Percentiles rank a stretch among this genome's conserved stretches.
phyloP scores from a whole-genome alignment of 2,888 invertebrate species.

The Eubasilissa splendida region DNA sequence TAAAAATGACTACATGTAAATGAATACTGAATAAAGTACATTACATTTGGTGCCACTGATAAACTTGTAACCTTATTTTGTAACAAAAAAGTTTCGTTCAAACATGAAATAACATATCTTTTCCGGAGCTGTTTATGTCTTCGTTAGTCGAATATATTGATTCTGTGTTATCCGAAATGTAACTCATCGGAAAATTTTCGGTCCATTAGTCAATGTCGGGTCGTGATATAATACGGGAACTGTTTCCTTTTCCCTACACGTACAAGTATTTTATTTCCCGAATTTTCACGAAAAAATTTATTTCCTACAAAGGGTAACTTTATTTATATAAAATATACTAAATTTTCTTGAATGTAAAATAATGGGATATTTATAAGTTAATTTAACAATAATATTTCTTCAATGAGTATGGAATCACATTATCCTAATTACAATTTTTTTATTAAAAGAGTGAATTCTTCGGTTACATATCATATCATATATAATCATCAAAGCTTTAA shows the following conservation, averaged over 20 bases:
- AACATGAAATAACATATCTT: constrained; percentile 13
- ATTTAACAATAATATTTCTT: background rate
- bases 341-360: background rate
- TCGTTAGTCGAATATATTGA: constrained; percentile 25
- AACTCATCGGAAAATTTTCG: constrained; percentile 43
- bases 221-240: constrained; percentile 39
- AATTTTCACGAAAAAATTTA: constrained; percentile 34
- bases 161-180: constrained; percentile 39
- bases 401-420: background rate
- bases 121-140: constrained; percentile 34
- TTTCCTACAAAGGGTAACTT: constrained; percentile 23
- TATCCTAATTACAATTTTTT: too few species aligned
- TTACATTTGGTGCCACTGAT: too few species aligned
- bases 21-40: too few species aligned
- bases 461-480: too few species aligned
- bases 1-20: too few species aligned
- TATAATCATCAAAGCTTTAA: too few species aligned
- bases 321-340: constrained; percentile 27
- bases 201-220: constrained; percentile 46
- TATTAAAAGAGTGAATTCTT: too few species aligned
- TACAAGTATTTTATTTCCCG: constrained; percentile 37
- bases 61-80: background rate
- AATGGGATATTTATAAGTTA: background rate
- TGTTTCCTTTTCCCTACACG: constrained; percentile 36
- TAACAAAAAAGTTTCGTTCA: background rate